Evolutionary conservation across 1,140 invertebrate genomes (phyloP).

Genomic region (Diprion similis): DNA sequence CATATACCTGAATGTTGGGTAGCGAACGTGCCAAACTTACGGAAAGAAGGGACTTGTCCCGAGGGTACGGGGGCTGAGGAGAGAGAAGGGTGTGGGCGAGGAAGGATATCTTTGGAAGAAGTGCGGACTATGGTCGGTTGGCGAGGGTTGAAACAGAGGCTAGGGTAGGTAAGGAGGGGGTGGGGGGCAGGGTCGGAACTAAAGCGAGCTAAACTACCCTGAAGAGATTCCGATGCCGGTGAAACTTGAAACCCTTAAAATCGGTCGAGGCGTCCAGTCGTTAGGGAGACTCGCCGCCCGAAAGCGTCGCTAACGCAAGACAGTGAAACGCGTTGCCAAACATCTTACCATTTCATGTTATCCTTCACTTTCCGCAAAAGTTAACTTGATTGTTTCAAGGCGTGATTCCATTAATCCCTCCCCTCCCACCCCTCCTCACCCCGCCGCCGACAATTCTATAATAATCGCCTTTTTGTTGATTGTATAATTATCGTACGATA

Average conservation of each 20-base stretch:
- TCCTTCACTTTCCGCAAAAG: not conserved
- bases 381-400: not conserved
- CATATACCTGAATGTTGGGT: not conserved
- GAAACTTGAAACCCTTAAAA: not conserved
- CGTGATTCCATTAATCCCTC: not conserved
- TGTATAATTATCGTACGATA: not conserved
- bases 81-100: conserved; percentile 3
- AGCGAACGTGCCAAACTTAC: not conserved
- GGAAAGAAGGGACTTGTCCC: not conserved
- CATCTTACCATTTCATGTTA: not conserved
- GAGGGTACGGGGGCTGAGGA: not conserved
- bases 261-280: not conserved
- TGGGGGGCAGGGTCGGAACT: conserved; percentile 9
- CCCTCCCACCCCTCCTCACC: no score
- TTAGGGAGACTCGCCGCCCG: not conserved
- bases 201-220: conserved; percentile 23
- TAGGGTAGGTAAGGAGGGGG: conserved; percentile 31
- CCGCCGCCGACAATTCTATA: no score
- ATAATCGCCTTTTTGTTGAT: no score
- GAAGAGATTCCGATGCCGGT: conserved; percentile 16
- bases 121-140: conserved; percentile 26
- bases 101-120: conserved; percentile 15
- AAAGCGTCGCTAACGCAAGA: not conserved
- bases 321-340: not conserved
- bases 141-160: conserved; percentile 30